A percentile compares a stretch with the other conserved stretches of the same genome.
These are phyloP conservation scores for Gnathonemus echidnorhynchus DNA, from an alignment of 2,113 vertebrate genomes.

Conservation along the genomic window DNA sequence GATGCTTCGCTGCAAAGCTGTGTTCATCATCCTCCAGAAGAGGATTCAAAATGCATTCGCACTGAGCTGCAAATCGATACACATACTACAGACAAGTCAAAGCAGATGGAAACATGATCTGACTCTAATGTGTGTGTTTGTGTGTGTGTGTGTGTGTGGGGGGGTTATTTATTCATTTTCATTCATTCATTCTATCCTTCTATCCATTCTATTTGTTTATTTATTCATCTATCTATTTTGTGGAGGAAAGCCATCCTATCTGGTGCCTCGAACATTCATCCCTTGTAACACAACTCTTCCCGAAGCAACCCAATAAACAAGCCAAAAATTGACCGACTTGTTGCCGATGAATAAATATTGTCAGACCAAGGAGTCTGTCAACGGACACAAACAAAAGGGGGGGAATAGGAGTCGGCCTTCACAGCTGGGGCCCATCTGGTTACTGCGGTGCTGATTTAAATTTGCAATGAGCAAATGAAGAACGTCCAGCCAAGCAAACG, in stretches of 20 bases:
- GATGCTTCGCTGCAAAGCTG: slow-evolving; percentile 48
- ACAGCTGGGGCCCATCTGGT: slow-evolving; percentile 18
- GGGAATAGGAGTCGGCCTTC: no score
- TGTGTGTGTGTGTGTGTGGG: neutral
- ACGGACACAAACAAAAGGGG: neutral
- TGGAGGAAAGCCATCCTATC: slow-evolving; percentile 47
- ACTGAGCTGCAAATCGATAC: slow-evolving; percentile 50
- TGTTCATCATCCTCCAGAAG: slow-evolving; percentile 49
- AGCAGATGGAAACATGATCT: slow-evolving; percentile 47
- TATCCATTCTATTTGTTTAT: neutral
- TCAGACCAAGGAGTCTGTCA: neutral
- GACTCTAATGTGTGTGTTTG: slow-evolving; percentile 14
- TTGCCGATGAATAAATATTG: slow-evolving; percentile 16
- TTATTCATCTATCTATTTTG: slow-evolving; percentile 3
- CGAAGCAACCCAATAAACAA: slow-evolving; percentile 46
- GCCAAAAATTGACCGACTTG: slow-evolving; percentile 36
- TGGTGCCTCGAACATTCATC: slow-evolving; percentile 38
- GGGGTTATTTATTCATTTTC: neutral
- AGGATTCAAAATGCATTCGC: slow-evolving; percentile 44
- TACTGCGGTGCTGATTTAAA: neutral
- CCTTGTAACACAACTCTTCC: slow-evolving; percentile 44
- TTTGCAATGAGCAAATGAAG: slow-evolving; percentile 13
- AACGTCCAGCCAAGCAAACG: neutral
- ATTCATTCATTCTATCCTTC: neutral
- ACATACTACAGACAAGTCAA: slow-evolving; percentile 42